Base-by-base conservation (phyloP, 2,888 invertebrate species). In the Cheilosia scutellata region DNA sequence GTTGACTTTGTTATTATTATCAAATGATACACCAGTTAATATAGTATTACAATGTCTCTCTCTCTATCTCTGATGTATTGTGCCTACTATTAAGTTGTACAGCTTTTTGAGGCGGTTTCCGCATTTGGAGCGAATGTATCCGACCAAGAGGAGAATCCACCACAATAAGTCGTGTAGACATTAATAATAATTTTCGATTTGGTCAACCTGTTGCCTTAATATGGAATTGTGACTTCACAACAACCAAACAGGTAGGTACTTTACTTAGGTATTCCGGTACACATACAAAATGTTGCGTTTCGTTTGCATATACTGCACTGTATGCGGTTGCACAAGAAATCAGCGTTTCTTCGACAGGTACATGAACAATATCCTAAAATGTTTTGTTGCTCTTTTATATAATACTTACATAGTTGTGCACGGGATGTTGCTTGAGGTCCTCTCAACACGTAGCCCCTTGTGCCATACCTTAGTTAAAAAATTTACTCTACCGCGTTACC, bases 1-100 rank as follows among this genome's bases (percentile, higher is more conserved):
- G 82, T 79, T 89, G 70, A 75, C 75, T 84, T 84, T 84, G 71
- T 84, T 84, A 80, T 84, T 71, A 76, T 80, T 80, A 66, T 80
- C 55, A 78, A 83, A 83, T 83, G 82, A 78, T 83, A 78, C 74
- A 79, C 72, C 78, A 68, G 66, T 78, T 83, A 83, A 78, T 83
- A 78, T 78, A 78, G 72, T 78, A 78, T 72, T 72, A 83, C 66
- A 82, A 79, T 75, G 65, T 84, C 42, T 74, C 57, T 37, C 58
- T 76, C 65, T 71, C 11, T 7, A n/a, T 51, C 51, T 79, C 80
- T 84, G 84, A 84, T 84, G 79, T 47, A 75, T 74, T 78, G 83
- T 78, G 55, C 25, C 20, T 20, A 49, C 60, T 40, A 37, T 37
- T 37, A 37, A 37, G 37, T 37, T 37, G 37, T 37, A 37, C 37